A percentile compares a stretch with the other conserved stretches of the same genome.
phyloP scores from a whole-genome alignment of 2,797 vertebrate genomes.

The Hyperoplus lanceolatus region DNA sequence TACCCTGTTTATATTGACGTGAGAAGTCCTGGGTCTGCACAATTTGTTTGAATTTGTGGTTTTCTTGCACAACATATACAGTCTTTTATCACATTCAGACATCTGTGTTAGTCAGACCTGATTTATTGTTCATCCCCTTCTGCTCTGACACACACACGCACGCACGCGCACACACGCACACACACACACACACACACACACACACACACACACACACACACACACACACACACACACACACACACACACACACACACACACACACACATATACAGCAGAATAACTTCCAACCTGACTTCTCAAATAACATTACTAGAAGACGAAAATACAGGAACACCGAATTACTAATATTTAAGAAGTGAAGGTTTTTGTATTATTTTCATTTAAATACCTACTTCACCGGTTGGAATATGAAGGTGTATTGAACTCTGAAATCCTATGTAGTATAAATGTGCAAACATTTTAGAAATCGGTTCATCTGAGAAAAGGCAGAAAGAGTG shows the following conservation, averaged over 20 bases:
- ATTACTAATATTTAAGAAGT: neutral
- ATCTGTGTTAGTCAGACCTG: conserved; percentile 41
- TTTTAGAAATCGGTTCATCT: no score
- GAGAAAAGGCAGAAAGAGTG: no score
- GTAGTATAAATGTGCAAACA: no score
- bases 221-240: neutral
- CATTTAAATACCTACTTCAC: no score
- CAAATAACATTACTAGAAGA: neutral
- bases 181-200: no score
- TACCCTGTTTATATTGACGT: conserved; percentile 25
- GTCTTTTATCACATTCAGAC: conserved; percentile 30
- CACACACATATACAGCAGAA: neutral
- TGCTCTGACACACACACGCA: neutral
- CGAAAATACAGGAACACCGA: neutral
- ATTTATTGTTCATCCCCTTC: conserved; percentile 12
- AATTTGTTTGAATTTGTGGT: conserved; percentile 19
- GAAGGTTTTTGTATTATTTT: neutral
- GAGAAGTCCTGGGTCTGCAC: conserved; percentile 15
- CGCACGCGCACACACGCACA: no score
- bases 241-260: conserved; percentile 7
- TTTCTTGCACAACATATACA: conserved; percentile 28
- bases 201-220: no score
- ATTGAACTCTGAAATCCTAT: no score
- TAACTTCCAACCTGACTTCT: neutral
- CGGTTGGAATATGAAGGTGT: no score